phyloP scores from a whole-genome alignment of 2,113 vertebrate species.

The Lasiurus borealis region DNA sequence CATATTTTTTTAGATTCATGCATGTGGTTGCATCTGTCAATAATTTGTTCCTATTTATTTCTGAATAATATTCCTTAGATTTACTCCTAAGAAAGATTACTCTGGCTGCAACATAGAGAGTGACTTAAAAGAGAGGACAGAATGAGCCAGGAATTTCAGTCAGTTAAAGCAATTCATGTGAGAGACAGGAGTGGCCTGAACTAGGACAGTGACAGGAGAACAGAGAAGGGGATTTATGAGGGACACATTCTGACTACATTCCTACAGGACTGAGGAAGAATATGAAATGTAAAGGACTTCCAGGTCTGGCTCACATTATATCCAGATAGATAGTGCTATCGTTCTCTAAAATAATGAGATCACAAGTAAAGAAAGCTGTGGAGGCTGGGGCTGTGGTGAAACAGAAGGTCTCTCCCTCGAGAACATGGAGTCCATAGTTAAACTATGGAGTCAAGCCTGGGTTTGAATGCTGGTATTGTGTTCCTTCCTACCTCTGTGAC shows the following conservation, averaged over 20 bases:
- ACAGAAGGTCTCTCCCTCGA: neutral
- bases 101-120: neutral
- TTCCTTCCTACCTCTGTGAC: neutral
- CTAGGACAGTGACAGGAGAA: neutral
- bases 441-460: neutral
- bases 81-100: constrained; percentile 8
- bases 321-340: neutral
- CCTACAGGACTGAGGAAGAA: neutral
- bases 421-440: neutral
- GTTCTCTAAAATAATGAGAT: neutral
- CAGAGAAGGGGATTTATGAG: neutral
- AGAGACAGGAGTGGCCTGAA: neutral
- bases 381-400: neutral
- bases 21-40: neutral
- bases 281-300: constrained; percentile 3
- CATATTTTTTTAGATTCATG: neutral
- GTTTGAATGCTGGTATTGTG: neutral
- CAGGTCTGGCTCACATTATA: neutral
- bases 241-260: neutral
- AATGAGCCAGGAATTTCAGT: neutral
- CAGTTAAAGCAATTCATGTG: neutral
- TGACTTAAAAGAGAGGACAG: neutral
- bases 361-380: neutral
- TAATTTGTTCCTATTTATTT: constrained; percentile 16
- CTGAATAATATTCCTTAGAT: constrained; percentile 4